Base-by-base conservation (phyloP, 2,888 invertebrate genomes). In the Electrophaes corylata region DNA sequence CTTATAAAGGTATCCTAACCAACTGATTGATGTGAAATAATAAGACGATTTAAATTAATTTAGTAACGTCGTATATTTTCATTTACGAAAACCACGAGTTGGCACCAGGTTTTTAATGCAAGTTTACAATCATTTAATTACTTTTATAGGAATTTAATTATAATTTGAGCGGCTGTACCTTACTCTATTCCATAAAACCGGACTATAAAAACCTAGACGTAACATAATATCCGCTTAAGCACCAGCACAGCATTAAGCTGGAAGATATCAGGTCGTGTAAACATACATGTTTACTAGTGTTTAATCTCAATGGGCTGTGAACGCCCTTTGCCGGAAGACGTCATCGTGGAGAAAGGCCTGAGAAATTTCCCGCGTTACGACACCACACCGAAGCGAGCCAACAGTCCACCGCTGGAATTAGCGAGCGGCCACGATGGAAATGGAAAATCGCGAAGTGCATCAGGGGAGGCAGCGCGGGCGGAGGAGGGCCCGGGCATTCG, bases 391-490 rank as follows among this genome's bases (percentile, higher is more conserved):
- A 66, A 62, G 64, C 71, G 71, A 73, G 76, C 71, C 71, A 71
- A 76, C 74, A 72, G 75, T 70, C 72, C 70, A 77, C 75, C 75
- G 78, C 79, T 84, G 81, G 81, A 86, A 83, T 86, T 85, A 86
- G 83, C 79, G 75, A 82, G 79, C 72, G 76, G 76, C 82, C 78
- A 73, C 76, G 81, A 78, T 89, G 89, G 81, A 88, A 90, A 89
- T 90, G 89, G 89, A 89, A 90, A 90, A 90, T 87, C 82, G 88
- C 88, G 83, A 85, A 82, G 84, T 86, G 84, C 84, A 83, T 71
- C 76, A 73, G 72, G 71, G 78, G 66, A 65, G 26, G 58, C 60
- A 65, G 68, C 54, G 69, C 64, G 60, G 47, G 67, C 59, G 65
- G 64, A 60, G 12, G 41, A 78, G 78, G 76, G 77, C 64, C 67